A percentile compares a stretch with the other conserved stretches of the same genome.
phyloP scores from a whole-genome alignment of 1,140 invertebrate genomes.

The Homalodisca vitripennis region DNA sequence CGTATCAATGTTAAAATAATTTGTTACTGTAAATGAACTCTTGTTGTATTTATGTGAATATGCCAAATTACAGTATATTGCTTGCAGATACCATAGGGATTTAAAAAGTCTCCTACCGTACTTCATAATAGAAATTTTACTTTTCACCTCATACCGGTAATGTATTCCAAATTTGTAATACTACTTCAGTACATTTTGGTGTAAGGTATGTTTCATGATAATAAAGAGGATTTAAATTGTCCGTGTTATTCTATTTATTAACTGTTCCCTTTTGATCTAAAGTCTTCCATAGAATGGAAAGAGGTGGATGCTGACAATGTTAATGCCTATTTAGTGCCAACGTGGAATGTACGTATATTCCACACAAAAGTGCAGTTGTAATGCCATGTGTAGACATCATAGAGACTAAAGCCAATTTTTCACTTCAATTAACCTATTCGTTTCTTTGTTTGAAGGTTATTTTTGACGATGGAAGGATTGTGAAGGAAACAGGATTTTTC shows the following conservation, averaged over 20 bases:
- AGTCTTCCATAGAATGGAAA: too few species aligned
- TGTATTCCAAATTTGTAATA: constrained; percentile 19
- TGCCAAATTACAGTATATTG: constrained; percentile 11
- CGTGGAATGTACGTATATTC: too few species aligned
- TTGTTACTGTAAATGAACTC: constrained; percentile 16
- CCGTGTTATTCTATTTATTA: not conserved
- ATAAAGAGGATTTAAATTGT: constrained; percentile 30
- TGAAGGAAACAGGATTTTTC: too few species aligned
- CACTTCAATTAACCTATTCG: too few species aligned
- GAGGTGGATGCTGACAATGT: too few species aligned
- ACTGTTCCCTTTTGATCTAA: too few species aligned
- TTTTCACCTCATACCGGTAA: constrained; percentile 9
- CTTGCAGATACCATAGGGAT: not conserved
- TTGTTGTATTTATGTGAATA: constrained; percentile 27
- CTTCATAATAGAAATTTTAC: constrained; percentile 14
- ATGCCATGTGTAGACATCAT: too few species aligned
- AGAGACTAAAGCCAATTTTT: too few species aligned
- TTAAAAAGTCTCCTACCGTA: not conserved
- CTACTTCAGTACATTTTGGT: constrained; percentile 29
- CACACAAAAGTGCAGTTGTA: too few species aligned
- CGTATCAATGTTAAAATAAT: constrained; percentile 11
- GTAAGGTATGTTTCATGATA: constrained; percentile 29
- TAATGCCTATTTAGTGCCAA: too few species aligned
- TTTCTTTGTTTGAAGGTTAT: too few species aligned
- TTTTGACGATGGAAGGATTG: too few species aligned